A percentile compares a stretch with the other conserved stretches of the same genome.
Evolutionary conservation across 2,888 invertebrate genomes (phyloP).

Genomic region (Hartigia nigra): DNA sequence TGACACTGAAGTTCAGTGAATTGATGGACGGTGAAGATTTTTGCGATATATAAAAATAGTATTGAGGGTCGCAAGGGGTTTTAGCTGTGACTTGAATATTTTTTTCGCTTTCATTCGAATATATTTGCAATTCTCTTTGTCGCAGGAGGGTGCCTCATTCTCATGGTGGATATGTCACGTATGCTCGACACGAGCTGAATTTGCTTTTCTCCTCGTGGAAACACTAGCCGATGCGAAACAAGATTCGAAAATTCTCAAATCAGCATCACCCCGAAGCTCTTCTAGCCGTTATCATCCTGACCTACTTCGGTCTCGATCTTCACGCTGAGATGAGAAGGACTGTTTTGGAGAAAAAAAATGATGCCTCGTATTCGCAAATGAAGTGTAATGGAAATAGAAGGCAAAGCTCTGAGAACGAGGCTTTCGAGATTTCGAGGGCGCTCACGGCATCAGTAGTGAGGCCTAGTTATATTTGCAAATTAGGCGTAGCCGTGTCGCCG

Average conservation of each 20-base stretch:
- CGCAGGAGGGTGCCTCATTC: background rate
- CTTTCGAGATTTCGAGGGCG: too few species aligned
- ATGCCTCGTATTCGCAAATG: too few species aligned
- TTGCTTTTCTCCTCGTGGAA: background rate
- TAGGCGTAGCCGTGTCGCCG: background rate
- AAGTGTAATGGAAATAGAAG: too few species aligned
- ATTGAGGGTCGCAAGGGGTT: slow-evolving; percentile 7
- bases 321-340: too few species aligned
- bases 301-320: too few species aligned
- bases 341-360: too few species aligned
- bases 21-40: background rate
- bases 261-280: background rate
- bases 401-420: too few species aligned
- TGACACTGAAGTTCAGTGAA: too few species aligned
- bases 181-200: slow-evolving; percentile 13
- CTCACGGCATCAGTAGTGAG: too few species aligned
- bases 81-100: slow-evolving; percentile 21
- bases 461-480: background rate
- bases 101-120: background rate
- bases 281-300: too few species aligned
- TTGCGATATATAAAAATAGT: slow-evolving; percentile 1
- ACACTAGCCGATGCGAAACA: background rate
- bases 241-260: background rate
- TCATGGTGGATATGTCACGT: background rate
- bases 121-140: slow-evolving; percentile 21